Evolutionary conservation across 2,888 invertebrate species (phyloP), one percentile per base, ranked within the genome.

Genomic region (Drosophila anomalata): DNA sequence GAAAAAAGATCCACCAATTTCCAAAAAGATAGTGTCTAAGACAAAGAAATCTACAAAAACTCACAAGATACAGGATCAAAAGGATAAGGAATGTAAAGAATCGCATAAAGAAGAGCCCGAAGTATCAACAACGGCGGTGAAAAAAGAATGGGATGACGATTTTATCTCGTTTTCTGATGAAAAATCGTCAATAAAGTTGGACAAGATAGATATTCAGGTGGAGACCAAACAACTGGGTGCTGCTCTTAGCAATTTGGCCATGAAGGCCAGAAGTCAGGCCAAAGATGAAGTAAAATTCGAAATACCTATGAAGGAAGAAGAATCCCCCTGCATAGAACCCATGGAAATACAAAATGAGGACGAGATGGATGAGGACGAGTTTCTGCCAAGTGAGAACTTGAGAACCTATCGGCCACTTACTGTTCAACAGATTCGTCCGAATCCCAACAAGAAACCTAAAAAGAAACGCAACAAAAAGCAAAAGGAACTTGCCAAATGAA

Each of bases 371-470:
- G 75, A 69, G 0, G 85, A 89, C 53, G 87, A 89, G 3, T 90
- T 90, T 55, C 42, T 90, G 22, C 57, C 57, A 0, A 12, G 14
- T 0, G 54, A 24, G 22, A 3, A 69, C 3, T 44, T 82, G 5
- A 22, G 52, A 11, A 58, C 20, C 9, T 90, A 90, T 72, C 71
- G 78, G 8, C 66, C 82, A 2, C 59, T 90, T 0, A 85, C 73
- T 9, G 79, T 90, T 2, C 77, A 87, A 52, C 80, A 83, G 52
- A 76, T 88, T 12, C 67, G 76, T n/a, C 67, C 89, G 0, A 90
- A 90, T 75, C 88, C 89, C 1, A 69, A 87, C 54, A 90, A 87
- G 42, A 80, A 82, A 46, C 75, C 72, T 0, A 87, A 84, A 58
- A 87, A 82, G 55, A 85, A 78, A 29, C 73, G 88, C 2, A 77